Conservation (phyloP, 2,888 invertebrate genomes). For the Leucophora obtusa region DNA sequence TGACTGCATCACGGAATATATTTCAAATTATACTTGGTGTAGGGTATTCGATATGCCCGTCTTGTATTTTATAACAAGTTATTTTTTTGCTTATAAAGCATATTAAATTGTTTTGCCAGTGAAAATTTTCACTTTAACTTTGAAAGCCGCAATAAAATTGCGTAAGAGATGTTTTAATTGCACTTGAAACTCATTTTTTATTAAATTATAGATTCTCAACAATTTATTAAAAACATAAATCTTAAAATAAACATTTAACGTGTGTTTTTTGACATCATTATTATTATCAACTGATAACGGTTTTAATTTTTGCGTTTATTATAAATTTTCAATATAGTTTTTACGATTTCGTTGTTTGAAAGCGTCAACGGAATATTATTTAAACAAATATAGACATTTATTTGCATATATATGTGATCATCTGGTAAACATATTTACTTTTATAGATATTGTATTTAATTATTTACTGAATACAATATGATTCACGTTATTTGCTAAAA, state of each 20-base stretch:
- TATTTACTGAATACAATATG: not conserved
- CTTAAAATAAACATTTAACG: not conserved
- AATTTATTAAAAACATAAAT: not conserved
- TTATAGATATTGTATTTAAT: not conserved
- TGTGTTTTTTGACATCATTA: slow-evolving; percentile 4
- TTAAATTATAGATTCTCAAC: not conserved
- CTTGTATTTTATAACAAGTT: too few species aligned
- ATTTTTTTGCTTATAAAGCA: too few species aligned
- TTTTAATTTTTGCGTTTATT: not conserved
- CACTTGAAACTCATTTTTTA: too few species aligned
- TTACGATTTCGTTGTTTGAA: not conserved
- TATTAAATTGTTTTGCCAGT: too few species aligned
- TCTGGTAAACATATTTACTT: not conserved
- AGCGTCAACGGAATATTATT: not conserved
- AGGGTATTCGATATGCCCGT: too few species aligned
- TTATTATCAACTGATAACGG: slow-evolving; percentile 32
- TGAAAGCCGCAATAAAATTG: too few species aligned
- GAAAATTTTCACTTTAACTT: too few species aligned
- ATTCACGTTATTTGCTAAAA: not conserved
- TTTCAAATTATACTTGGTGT: too few species aligned
- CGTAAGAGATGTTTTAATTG: too few species aligned
- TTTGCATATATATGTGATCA: not conserved
- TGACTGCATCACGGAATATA: too few species aligned
- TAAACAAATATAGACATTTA: not conserved
- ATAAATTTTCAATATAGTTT: slow-evolving; percentile 12